Evolutionary conservation across 2,113 vertebrate genomes (phyloP), one percentile per base, ranked within the genome.

Genomic region (Cyprinus carpio): DNA sequence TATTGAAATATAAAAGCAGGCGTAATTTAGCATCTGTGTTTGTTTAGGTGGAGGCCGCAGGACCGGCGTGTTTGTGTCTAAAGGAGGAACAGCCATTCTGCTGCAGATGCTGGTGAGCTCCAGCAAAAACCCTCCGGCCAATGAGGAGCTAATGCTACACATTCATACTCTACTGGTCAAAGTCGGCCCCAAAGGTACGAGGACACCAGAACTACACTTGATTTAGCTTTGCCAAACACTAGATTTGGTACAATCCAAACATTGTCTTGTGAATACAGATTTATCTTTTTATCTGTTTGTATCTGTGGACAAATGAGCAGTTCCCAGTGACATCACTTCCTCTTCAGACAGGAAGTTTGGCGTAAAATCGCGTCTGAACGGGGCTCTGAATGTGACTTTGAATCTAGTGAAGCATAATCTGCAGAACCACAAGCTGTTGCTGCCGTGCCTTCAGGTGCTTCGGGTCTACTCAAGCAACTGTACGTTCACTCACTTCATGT

Each of bases 371-470:
- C 96, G 98, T 92, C 92, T 99, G 91, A 98, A 93, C 72, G 97
- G 98, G 79, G 95, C 95, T 81, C 92, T 99, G 75, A 97, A 93
- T 71, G 89, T 98, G 92, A 96, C 97, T 0, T 49, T 97, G 78
- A 97, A 94, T 91, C 93, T 99, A 86, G 94, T 98, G 87, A 99
- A 98, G 91, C 96, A 97, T 84, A 98, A 97, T 92, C 94, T 97
- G 75, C 96, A 97, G 90, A 98, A 97, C 90, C 85, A 92, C 89
- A 98, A 95, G 81, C 92, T 99, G 67, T 88, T 97, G 88, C 91
- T 99, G 83, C 98, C 98, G 16, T 98, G 98, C 92, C 95, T 99
- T 91, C 98, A 99, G 91, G 95, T 99, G 81, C 93, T 99, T 90
- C 93, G 97, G 88, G 96, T 98, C 75, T 99, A 97, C 90, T 96